These are phyloP conservation scores for Tortrix viridana DNA, from an alignment of 2,888 invertebrate genomes.

Conservation along the genomic window DNA sequence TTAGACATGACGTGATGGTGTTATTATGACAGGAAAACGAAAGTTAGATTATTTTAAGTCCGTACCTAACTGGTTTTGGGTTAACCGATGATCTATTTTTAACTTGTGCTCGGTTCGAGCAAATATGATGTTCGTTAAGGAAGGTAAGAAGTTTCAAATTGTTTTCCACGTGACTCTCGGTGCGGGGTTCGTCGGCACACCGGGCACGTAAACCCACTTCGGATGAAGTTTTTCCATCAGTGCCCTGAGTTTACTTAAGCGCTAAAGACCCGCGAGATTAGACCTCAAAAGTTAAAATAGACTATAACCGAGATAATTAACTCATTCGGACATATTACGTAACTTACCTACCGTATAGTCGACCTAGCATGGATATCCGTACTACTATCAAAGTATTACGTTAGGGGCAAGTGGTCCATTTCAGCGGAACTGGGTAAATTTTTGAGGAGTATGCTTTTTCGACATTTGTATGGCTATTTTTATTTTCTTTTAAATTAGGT, in stretches of 20 bases:
- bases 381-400: too few species aligned
- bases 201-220: slow-evolving; percentile 36
- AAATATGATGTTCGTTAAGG: slow-evolving; percentile 7
- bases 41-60: too few species aligned
- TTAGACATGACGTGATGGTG: too few species aligned
- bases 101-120: neutral
- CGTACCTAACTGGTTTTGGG: too few species aligned
- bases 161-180: slow-evolving; percentile 33
- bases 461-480: too few species aligned
- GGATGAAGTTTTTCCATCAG: slow-evolving; percentile 38
- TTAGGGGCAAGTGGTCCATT: too few species aligned
- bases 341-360: neutral
- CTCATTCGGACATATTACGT: slow-evolving; percentile 1
- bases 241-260: slow-evolving; percentile 33
- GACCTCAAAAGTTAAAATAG: slow-evolving; percentile 34
- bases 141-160: slow-evolving; percentile 25
- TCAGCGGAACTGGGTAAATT: too few species aligned
- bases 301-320: too few species aligned
- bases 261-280: slow-evolving; percentile 35
- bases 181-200: slow-evolving; percentile 24
- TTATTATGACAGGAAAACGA: too few species aligned
- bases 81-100: neutral
- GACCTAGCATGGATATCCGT: too few species aligned
- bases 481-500: too few species aligned
- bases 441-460: too few species aligned